phyloP scores from a whole-genome alignment of 2,888 invertebrate genomes.

The Chaitophorus viminalis region DNA sequence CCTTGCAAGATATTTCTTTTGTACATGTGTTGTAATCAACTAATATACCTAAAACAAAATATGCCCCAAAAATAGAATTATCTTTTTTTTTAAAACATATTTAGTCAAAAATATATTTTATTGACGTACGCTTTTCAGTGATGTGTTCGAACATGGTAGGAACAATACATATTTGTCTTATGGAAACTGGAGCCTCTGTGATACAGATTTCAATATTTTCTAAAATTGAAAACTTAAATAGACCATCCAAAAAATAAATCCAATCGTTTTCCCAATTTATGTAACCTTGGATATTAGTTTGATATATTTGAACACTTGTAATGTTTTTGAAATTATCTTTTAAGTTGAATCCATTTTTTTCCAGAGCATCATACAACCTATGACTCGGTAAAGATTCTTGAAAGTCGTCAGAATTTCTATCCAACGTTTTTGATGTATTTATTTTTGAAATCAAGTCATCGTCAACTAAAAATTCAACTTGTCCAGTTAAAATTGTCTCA shows the following conservation, averaged over 20 bases:
- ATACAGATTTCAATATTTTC: not conserved
- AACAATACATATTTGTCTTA: conserved; percentile 2
- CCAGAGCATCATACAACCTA: conserved; percentile 4
- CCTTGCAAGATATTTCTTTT: conserved; percentile 16
- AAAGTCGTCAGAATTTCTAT: not conserved
- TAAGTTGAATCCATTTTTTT: conserved; percentile 18
- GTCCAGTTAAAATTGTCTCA: not conserved
- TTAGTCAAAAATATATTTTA: not conserved
- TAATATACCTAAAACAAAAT: not conserved
- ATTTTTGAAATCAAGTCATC: not conserved
- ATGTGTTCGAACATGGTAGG: not conserved
- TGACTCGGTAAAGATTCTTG: not conserved
- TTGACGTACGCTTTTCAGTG: not conserved
- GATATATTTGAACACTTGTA: not conserved
- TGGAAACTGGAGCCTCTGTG: not conserved
- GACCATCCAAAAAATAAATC: conserved; percentile 44
- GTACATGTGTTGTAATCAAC: not conserved
- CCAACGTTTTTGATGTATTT: not conserved
- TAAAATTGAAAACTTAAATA: conserved; percentile 36
- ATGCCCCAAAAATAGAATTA: not conserved
- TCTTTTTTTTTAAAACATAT: too few species aligned
- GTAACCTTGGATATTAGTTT: not conserved
- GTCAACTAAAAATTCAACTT: not conserved
- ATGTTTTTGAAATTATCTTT: conserved; percentile 13
- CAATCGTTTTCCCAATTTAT: conserved; percentile 48